Evolutionary conservation across 2,113 vertebrate genomes (phyloP).

Genomic region (Pituophis catenifer): DNA sequence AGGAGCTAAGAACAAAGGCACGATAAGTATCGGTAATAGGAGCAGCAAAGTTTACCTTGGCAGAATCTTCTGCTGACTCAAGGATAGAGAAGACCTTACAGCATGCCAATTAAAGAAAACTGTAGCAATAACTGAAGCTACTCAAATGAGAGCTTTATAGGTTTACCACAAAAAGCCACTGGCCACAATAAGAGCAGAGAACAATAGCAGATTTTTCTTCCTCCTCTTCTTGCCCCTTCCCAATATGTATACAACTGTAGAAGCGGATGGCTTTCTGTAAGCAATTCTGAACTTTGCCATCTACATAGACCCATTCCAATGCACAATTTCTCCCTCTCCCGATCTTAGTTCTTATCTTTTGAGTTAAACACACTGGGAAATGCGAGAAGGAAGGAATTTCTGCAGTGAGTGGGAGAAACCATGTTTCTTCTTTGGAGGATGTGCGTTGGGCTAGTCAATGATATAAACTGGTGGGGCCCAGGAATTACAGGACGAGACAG

Average conservation of each 20-base stretch:
- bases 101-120: not conserved
- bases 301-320: not conserved
- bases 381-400: not conserved
- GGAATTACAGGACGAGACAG: not conserved
- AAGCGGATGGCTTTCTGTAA: not conserved
- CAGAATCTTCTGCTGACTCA: not conserved
- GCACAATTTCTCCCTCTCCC: not conserved
- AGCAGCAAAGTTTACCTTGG: not conserved
- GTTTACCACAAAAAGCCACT: conserved; percentile 30
- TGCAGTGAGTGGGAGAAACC: not conserved
- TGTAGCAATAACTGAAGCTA: conserved; percentile 19
- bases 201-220: conserved; percentile 26
- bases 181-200: conserved; percentile 39
- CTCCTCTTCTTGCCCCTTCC: not conserved
- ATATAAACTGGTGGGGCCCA: not conserved
- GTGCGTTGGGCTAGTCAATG: not conserved
- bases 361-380: not conserved
- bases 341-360: not conserved
- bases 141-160: conserved; percentile 16
- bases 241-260: not conserved
- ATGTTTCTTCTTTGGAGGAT: not conserved
- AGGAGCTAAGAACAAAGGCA: not conserved
- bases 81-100: not conserved
- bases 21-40: not conserved
- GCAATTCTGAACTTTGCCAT: not conserved